Evolutionary conservation across 1,140 invertebrate species (phyloP), one percentile per base, ranked within the genome.

Genomic region (Carposina sasakii): DNA sequence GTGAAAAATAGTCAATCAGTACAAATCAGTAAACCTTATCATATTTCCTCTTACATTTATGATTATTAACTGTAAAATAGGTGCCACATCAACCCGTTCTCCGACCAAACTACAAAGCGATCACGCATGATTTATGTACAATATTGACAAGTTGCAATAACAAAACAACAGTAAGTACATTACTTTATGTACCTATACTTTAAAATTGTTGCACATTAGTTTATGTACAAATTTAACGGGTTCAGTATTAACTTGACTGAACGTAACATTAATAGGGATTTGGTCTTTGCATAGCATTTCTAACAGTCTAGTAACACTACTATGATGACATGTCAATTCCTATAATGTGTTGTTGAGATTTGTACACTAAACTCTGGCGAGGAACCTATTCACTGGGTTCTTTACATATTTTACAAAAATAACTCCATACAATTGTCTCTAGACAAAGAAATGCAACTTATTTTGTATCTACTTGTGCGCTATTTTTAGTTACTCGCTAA

Each of bases 71-170:
- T 60, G 46, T 67, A 63, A 63, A 67, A 73, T 66, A 60, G 60
- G 51, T 65, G 58, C 49, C 58, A 64, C 56, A 56, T 60, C 60
- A 52, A 67, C 48, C 46, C 48, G 16, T 55, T 65, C 60, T 63
- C 57, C 60, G 65, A 65, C 56, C 61, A 50, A 63, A 62, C 60
- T 73, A 71, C 63, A 51, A 67, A 76, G 75, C 74, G 62, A 54
- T 61, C 76, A 72, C 67, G 70, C 72, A 58, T 71, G 64, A 58
- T 60, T 60, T 85, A 85, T 85, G 66, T 85, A 86, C 81, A 85
- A n/a, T 72, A 81, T 77, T 63, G 75, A 83, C 75, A 76, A 67
- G 63, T 73, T 65, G 77, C 71, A 71, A 76, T 73, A 84, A 82
- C 79, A 79, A 82, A 85, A 83, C 75, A 77, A 83, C 78, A 70